These are phyloP conservation scores for Hemicentrotus pulcherrimus DNA, from an alignment of 35 echinoderm and acorn worm species.

Conservation along the genomic window DNA sequence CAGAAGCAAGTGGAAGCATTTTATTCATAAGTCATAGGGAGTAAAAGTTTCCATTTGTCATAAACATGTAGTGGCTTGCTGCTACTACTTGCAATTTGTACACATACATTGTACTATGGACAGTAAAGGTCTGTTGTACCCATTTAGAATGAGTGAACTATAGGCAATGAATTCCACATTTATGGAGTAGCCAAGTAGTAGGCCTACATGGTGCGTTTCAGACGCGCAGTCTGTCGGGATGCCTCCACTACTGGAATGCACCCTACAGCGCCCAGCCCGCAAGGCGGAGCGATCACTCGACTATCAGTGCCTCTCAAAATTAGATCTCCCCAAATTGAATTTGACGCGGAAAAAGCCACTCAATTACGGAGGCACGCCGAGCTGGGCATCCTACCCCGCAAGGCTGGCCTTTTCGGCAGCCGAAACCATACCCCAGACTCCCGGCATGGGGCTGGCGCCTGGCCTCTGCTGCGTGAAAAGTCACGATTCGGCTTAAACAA, in stretches of 20 bases:
- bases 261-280: neutral
- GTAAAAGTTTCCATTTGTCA: too few relatives aligned
- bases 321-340: constrained; percentile 79
- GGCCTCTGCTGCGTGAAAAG: constrained; percentile 61
- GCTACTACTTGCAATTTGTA: neutral
- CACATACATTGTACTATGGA: neutral
- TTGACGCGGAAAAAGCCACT: constrained; percentile 78
- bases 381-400: constrained; percentile 39
- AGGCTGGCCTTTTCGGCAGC: constrained; percentile 29
- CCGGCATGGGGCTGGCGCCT: constrained; percentile 86
- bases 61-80: neutral
- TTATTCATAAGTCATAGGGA: too few relatives aligned
- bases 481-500: constrained; percentile 78
- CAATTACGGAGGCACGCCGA: constrained; percentile 68
- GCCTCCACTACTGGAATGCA: neutral
- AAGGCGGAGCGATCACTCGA: constrained; percentile 48
- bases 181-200: constrained; percentile 9
- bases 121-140: neutral
- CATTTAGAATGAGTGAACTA: neutral
- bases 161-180: neutral
- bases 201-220: neutral
- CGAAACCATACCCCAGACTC: constrained; percentile 82
- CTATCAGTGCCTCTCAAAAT: constrained; percentile 85
- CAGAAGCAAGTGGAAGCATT: too few relatives aligned
- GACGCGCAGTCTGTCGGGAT: constrained; percentile 17